Evolutionary conservation across 2,888 invertebrate species (phyloP).

Genomic region (Ophion costatus): DNA sequence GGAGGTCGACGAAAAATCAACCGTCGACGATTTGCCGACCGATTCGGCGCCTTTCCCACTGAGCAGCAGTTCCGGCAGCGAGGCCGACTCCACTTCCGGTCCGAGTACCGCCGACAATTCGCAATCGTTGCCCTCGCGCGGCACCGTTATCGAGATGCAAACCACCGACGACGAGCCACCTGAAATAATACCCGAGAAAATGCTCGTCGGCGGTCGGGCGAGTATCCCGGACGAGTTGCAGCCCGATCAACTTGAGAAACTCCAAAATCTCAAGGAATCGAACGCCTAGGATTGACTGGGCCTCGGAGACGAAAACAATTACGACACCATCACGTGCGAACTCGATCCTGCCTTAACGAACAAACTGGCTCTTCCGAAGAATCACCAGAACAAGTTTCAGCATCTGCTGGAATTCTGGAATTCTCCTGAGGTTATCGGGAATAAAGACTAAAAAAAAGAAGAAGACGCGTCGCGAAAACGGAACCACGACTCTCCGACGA

Average conservation of each 20-base stretch:
- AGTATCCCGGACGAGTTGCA: conserved; percentile 95
- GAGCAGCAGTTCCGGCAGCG: conserved; percentile 89
- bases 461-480: conserved; percentile 27
- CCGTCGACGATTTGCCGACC: conserved; percentile 85
- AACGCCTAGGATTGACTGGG: conserved; percentile 89
- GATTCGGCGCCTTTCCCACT: conserved; percentile 86
- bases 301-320: conserved; percentile 76
- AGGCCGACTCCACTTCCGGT: conserved; percentile 87
- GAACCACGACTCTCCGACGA: conserved; percentile 19
- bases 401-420: conserved; percentile 81
- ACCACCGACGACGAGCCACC: conserved; percentile 74
- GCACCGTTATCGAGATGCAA: conserved; percentile 73
- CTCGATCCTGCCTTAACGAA: conserved; percentile 77
- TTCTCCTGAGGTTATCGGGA: conserved; percentile 78
- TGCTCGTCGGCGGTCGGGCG: conserved; percentile 90
- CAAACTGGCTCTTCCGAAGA: conserved; percentile 81
- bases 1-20: conserved; percentile 81
- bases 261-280: conserved; percentile 95
- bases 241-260: conserved; percentile 93
- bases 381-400: conserved; percentile 81
- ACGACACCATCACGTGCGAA: conserved; percentile 51
- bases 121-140: conserved; percentile 84
- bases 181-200: conserved; percentile 79
- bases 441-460: conserved; percentile 64
- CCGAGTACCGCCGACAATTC: conserved; percentile 87